Conservation (phyloP, 2,797 vertebrate genomes). For the Poeciliopsis presidionis region DNA sequence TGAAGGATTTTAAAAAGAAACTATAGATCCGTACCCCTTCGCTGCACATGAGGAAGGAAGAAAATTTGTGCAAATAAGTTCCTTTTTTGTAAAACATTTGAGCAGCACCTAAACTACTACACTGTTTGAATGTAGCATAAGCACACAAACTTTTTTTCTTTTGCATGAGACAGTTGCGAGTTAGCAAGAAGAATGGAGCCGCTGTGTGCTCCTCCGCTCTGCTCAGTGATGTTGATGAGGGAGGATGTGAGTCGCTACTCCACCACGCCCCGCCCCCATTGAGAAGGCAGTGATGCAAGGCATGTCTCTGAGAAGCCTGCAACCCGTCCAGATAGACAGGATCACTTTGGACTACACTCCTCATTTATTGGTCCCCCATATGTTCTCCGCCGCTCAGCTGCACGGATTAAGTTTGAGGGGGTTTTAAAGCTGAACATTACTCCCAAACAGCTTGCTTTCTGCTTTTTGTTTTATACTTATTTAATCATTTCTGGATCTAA, state of each 20-base stretch:
- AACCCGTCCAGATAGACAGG: constrained; percentile 60
- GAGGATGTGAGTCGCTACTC: constrained; percentile 56
- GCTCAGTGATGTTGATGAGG: constrained; percentile 75
- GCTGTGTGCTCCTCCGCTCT: constrained; percentile 12
- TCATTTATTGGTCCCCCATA: constrained; percentile 54
- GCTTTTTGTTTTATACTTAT: constrained; percentile 23
- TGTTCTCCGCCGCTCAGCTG: constrained; percentile 32
- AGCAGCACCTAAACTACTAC: background rate
- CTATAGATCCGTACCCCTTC: background rate
- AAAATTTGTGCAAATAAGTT: background rate
- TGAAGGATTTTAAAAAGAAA: background rate
- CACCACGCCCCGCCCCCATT: constrained; percentile 71
- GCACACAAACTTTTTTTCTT: background rate
- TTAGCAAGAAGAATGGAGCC: constrained; percentile 25
- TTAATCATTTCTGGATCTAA: constrained; percentile 36
- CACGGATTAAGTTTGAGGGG: constrained; percentile 23
- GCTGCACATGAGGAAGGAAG: background rate
- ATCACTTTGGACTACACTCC: constrained; percentile 64
- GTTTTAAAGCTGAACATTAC: constrained; percentile 22
- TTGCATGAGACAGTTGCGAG: background rate
- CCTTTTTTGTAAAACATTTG: background rate
- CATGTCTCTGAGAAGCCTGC: constrained; percentile 61
- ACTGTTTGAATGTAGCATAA: background rate
- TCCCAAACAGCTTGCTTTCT: constrained; percentile 19
- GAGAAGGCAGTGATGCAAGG: constrained; percentile 65